Base-by-base conservation (phyloP, 1,140 invertebrate species). In the Rhynchophorus ferrugineus region DNA sequence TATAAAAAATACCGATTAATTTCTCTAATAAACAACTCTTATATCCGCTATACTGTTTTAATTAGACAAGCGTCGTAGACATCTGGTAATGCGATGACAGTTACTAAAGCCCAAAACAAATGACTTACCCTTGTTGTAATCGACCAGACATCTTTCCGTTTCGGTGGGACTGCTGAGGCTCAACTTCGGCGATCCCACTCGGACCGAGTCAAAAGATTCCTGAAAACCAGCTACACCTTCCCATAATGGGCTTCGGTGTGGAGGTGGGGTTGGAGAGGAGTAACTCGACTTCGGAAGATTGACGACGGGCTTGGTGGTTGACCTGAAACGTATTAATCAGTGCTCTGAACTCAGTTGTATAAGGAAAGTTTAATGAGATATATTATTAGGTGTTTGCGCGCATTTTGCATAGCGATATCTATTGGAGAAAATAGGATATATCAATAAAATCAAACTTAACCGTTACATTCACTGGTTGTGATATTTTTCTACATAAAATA, bases 241-340 rank as follows among this genome's bases (percentile, higher is more conserved):
- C 44, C 51, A 51, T 6, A 56, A 38, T 14, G 52, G 59, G 55
- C 42, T 55, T 21, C 48, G 53, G 17, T 49, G 38, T n/a, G 55
- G 55, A 29, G 37, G 54, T 44, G 57, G 53, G 9, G 42, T 56
- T 24, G 55, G 64, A 1, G 65, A 59, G 8, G 59, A 65, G 38
- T 63, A 63, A 2, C 57, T 62, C 13, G 62, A 63, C 42, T 63
- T 65, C 11, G 60, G 60, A 9, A 63, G 48, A n/a, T 55, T 59
- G 16, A 53, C 52, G 17, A 42, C 45, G 11, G 51, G 50, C 45
- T 52, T 60, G 2, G 29, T 44, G 18, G 58, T 49, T 11, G 55
- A 57, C 14, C 55, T 57, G 9, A 35, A 44, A 48, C 5, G 13
- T n/a, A 44, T 19, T 20, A 44, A 6, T 7, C 37, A 39, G 6